Evolutionary conservation across 2,797 vertebrate species (phyloP), one percentile per base, ranked within the genome.

Genomic region (Diplodus sargus): DNA sequence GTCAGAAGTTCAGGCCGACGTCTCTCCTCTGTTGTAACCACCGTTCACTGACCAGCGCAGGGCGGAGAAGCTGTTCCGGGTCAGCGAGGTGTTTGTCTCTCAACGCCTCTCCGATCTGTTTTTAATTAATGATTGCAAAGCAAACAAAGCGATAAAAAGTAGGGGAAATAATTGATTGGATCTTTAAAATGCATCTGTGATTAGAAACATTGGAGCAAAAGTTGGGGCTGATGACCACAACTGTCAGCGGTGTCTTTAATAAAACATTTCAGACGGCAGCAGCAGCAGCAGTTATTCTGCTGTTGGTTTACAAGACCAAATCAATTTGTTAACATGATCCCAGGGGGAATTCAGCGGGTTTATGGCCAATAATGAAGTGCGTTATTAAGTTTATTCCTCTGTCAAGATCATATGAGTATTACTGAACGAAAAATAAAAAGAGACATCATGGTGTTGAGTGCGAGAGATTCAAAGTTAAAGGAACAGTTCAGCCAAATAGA

Each of bases 41-140:
- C 61, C 59, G 12, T 64, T 61, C 49, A 4, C 34, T 48, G 65
- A 74, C 75, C 67, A 4, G 45, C 13, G 13, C 49, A 1, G 17
- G 4, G 34, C 53, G 74, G 12, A 9, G 42, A 13, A 74, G 56
- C 75, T 57, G 81, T 90, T 86, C 43, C 15, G 53, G 85, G 85
- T 92, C 91, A 90, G 65, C 9, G 75, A 57, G 28, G 60, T 43
- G 43, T 20, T 34, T 47, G 51, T 22, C 59, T 42, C 59, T 59
- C 45, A 6, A 3, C 3, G 67, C 69, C 20, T 39, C 73, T 67
- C 69, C 59, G 84, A 85, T 84, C 82, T 52, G 70, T 62, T 85
- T 76, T 75, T 70, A 88, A 90, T 90, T 89, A 92, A 84, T 65
- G 70, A 90, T 90, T 81, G 76, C 81, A 73, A 85, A 48, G 82